Percentiles rank a stretch among this genome's conserved stretches.
phyloP scores from a whole-genome alignment of 2,797 vertebrate species.

The Periparus ater region DNA sequence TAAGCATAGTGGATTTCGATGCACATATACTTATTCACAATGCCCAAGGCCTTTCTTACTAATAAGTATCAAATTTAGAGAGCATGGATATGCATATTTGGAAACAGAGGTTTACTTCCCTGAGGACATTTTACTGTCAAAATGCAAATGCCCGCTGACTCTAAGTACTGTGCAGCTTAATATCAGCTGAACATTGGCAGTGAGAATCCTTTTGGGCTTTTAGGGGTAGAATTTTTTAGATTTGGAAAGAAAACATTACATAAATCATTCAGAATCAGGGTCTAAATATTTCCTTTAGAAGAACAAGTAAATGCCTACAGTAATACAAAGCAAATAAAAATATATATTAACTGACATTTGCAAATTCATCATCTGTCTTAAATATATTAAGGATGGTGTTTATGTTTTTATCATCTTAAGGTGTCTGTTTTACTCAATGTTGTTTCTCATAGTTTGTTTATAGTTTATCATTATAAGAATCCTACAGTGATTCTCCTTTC shows the following conservation, averaged over 20 bases:
- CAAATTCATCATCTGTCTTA: neutral
- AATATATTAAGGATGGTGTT: neutral
- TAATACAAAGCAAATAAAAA: neutral
- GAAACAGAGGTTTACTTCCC: neutral
- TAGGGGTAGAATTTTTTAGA: neutral
- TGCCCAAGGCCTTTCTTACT: slow-evolving; percentile 5
- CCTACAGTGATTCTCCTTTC: neutral
- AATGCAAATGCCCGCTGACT: neutral
- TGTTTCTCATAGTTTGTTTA: neutral
- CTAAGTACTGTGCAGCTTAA: neutral
- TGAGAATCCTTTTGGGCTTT: neutral
- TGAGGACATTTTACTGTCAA: neutral
- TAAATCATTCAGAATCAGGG: neutral
- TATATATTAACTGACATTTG: neutral
- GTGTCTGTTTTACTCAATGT: neutral
- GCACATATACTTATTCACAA: neutral
- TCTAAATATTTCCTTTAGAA: neutral
- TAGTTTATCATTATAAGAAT: neutral
- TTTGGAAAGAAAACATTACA: neutral
- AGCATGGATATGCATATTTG: neutral
- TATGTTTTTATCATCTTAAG: neutral
- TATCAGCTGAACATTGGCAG: neutral
- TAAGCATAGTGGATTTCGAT: neutral
- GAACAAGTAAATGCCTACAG: neutral
- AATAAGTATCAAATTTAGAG: neutral